Base-by-base conservation (phyloP, 2,113 vertebrate genomes). In the Salvator merianae region DNA sequence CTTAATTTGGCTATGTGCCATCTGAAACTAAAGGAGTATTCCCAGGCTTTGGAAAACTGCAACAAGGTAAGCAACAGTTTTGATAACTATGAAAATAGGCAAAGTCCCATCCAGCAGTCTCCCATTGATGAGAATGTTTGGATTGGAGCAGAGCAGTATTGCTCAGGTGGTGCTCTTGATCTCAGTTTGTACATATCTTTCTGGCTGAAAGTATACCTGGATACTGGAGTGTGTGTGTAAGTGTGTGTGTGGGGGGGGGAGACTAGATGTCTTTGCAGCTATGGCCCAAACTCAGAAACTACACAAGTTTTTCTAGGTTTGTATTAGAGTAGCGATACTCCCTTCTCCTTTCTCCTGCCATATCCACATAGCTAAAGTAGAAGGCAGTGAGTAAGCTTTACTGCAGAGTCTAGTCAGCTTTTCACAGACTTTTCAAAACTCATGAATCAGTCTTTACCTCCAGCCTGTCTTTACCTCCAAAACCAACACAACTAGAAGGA, bases 1-100 rank as follows among this genome's bases (percentile, higher is more conserved):
- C 96, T 99, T 81, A 99, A 99, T 92, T 88, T 99, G 91, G 98
- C 98, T 79, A 98, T 99, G 97, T 99, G 98, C 94, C 98, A 96
- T 90, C 97, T 99, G 74, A 99, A 99, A 89, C 90, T 99, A 13
- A 97, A 97, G 59, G 97, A 98, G n/a, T 96, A 97, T 77, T 96
- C 90, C 1, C 95, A 94, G n/a, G 97, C 97, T 77, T 90, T 98
- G 9, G 98, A 99, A 65, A 98, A 94, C 91, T 99, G 98, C 93
- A 96, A 98, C 89, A 99, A 99, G 98, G 99, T 99, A 94, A 84
- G 84, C 59, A 70, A 55, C 43, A 30, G 0, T 79, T 74, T 32
- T 0, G 81, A 84, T 70, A 63, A 77, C 82, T 22, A 83, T 40
- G 12, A 26, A 34, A 28, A 22, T 14, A 63, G 6, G 5, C 34